Evolutionary conservation across 1,140 invertebrate species (phyloP).

Genomic region (Diabrotica virgifera): DNA sequence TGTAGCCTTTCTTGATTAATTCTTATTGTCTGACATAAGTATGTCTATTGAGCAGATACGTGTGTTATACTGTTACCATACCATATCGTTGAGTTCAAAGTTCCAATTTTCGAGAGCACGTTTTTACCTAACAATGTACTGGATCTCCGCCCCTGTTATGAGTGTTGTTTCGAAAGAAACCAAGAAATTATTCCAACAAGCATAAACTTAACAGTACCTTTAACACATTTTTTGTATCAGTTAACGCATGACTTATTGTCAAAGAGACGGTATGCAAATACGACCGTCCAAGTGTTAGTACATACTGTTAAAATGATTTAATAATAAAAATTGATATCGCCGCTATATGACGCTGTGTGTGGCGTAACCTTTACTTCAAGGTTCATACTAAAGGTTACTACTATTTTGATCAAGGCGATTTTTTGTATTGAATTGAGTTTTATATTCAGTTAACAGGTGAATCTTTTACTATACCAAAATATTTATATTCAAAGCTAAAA

Average conservation of each 20-base stretch:
- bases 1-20: no score
- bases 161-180: no score
- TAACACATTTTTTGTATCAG: background rate
- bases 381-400: background rate
- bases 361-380: background rate
- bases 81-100: no score
- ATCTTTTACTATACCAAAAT: background rate
- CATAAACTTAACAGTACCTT: conserved; percentile 7
- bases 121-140: no score
- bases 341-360: background rate
- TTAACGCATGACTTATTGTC: conserved; percentile 7
- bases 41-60: no score
- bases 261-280: background rate
- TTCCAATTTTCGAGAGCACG: no score
- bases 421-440: background rate
- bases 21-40: no score
- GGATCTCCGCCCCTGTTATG: no score
- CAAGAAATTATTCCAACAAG: conserved; percentile 16
- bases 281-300: background rate
- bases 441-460: background rate
- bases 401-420: background rate
- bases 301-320: background rate
- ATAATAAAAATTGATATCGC: background rate
- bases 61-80: no score
- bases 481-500: background rate